phyloP scores from a whole-genome alignment of 2,113 vertebrate genomes.

The Cacatua alba region DNA sequence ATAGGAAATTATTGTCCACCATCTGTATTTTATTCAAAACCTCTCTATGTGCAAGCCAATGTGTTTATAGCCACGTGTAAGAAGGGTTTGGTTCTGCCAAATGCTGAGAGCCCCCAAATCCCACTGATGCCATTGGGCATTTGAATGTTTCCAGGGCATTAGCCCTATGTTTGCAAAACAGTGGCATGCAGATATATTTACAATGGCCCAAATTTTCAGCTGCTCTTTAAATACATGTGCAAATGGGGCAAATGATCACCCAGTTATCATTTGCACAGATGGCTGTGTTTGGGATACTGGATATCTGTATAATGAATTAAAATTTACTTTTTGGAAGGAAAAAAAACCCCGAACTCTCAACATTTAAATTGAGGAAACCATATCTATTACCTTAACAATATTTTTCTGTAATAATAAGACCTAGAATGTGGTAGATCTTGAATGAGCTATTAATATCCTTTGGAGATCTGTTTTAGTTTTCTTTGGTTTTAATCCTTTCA shows the following conservation, averaged over 20 bases:
- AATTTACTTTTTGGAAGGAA: background rate
- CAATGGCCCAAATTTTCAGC: background rate
- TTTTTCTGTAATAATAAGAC: conserved; percentile 10
- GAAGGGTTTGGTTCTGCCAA: background rate
- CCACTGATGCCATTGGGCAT: background rate
- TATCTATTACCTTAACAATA: background rate
- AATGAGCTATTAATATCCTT: conserved; percentile 20
- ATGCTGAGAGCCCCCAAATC: background rate
- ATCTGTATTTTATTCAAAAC: background rate
- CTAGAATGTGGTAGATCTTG: background rate
- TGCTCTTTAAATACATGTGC: background rate
- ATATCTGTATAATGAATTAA: background rate
- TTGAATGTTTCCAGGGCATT: background rate
- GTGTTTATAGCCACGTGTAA: background rate
- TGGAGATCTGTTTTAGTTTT: conserved; percentile 6
- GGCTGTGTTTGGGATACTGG: background rate
- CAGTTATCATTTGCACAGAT: background rate
- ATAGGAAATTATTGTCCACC: background rate
- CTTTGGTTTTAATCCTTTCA: conserved; percentile 49
- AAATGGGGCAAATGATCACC: background rate
- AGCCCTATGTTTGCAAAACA: background rate
- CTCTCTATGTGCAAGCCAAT: background rate
- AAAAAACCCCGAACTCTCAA: background rate
- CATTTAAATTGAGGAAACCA: background rate
- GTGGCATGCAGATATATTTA: background rate